A percentile compares a stretch with the other conserved stretches of the same genome.
phyloP scores from a whole-genome alignment of 2,113 vertebrate genomes.

The Pelecanus crispus region DNA sequence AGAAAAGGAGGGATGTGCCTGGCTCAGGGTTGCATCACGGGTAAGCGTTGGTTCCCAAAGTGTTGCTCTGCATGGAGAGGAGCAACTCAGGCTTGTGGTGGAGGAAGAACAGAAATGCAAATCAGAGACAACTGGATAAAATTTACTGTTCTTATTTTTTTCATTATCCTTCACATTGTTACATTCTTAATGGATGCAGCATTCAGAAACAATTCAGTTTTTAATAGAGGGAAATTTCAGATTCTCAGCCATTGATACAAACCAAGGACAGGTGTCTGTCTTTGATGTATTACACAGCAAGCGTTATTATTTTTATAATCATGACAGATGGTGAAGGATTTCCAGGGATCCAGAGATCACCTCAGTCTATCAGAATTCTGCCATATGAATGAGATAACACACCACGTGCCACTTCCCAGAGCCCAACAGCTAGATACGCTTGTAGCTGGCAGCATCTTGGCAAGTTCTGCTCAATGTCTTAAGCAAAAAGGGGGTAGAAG shows the following conservation, averaged over 20 bases:
- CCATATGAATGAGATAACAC: fast-evolving
- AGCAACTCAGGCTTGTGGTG: background rate
- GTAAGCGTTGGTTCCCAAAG: background rate
- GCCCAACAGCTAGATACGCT: background rate
- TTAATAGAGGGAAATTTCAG: background rate
- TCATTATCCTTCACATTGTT: background rate
- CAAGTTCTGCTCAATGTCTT: background rate
- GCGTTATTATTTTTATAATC: background rate
- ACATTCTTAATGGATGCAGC: background rate
- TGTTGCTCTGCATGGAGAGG: background rate
- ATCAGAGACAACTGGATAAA: background rate
- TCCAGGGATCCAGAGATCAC: background rate
- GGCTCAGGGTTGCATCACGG: fast-evolving
- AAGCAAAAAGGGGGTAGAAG: background rate
- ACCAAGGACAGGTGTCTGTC: background rate
- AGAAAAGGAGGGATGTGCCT: background rate
- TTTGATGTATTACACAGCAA: background rate
- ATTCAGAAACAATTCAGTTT: background rate
- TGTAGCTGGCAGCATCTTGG: background rate
- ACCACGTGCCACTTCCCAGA: background rate
- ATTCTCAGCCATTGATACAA: background rate
- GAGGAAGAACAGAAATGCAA: background rate
- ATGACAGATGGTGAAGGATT: constrained; percentile 15
- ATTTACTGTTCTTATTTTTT: background rate
- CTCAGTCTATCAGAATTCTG: background rate